phyloP scores from a whole-genome alignment of 37 sponge, comb jelly and placozoan genomes.

The Dysidea cf. avara region DNA sequence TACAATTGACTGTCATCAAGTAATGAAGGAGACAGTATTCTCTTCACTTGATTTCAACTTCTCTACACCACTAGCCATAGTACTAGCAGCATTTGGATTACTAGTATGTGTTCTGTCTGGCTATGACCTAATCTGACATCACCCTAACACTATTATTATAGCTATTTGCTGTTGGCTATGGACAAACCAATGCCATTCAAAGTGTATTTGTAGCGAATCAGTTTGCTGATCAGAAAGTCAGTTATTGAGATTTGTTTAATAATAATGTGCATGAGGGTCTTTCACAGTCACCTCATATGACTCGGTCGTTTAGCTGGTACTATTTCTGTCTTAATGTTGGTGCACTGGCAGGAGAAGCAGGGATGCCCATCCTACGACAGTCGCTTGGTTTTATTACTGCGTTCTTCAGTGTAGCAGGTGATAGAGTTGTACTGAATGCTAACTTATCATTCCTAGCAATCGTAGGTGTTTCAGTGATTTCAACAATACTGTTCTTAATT shows the following conservation, averaged over 20 bases:
- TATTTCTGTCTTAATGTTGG: slow-evolving; percentile 68
- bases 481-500: slow-evolving; percentile 29
- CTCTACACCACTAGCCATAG: slow-evolving; percentile 13
- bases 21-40: slow-evolving; percentile 12
- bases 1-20: slow-evolving; percentile 14
- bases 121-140: not conserved
- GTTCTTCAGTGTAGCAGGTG: slow-evolving; percentile 37
- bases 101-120: slow-evolving; percentile 16
- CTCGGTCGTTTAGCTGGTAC: slow-evolving; percentile 65
- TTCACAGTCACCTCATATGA: slow-evolving; percentile 41
- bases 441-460: no score
- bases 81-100: slow-evolving; percentile 30
- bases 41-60: slow-evolving; percentile 17
- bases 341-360: slow-evolving; percentile 38
- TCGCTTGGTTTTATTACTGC: slow-evolving; percentile 42
- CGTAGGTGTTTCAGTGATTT: slow-evolving; percentile 12
- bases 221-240: slow-evolving; percentile 60
- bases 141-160: not conserved
- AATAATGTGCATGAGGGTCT: not conserved
- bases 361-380: slow-evolving; percentile 60
- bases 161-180: slow-evolving; percentile 65
- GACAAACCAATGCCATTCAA: slow-evolving; percentile 53
- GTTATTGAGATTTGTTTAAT: not conserved
- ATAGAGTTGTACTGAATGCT: not conserved
- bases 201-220: slow-evolving; percentile 83